Evolutionary conservation across 2,888 invertebrate species (phyloP), one percentile per base, ranked within the genome.

Genomic region (Morpho achilles): DNA sequence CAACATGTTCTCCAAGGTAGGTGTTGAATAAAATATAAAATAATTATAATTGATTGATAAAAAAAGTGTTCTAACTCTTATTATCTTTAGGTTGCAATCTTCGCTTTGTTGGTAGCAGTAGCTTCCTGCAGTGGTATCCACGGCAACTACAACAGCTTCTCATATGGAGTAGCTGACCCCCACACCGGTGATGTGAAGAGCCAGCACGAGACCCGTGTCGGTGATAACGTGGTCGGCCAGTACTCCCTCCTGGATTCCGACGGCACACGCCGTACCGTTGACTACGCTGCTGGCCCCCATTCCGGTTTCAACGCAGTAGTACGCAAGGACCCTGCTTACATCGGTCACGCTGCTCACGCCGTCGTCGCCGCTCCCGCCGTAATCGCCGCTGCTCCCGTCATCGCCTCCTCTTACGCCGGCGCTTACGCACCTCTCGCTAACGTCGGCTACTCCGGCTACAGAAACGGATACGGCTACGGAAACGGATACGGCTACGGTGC

Each of bases 161-260:
- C 88, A 7, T 89, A 89, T 69, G 87, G 87, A 48, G 89, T 89
- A 56, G 77, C 85, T 42, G 89, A 89, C 77, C 89, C 89, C 40
- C 82, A 88, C 78, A 89, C 89, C 73, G 89, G 89, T 46, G 89
- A 89, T 68, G 85, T 87, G 65, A 89, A 89, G 81, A 84, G 82
- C 80, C 94, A 94, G 80, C 92, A 92, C 65, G 94, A 94, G 84
- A 91, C 92, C 60, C 92, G 94, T 61, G 83, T 87, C 64, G 94
- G 94, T n/a, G 93, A 93, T 80, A 91, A 90, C 67, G 94, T 94
- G 49, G 91, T 92, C 65, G 89, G 89, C 62, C 89, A 88, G 66
- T 89, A 89, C 82, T 88, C 88, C 3, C 81, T 89, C 56, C 74
- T 93, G 82, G 78, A 92, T 63, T 91, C 94, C 23, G 94, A 94